These are phyloP conservation scores for Sericinus montela DNA, from an alignment of 2,888 invertebrate species.

Conservation along the genomic window DNA sequence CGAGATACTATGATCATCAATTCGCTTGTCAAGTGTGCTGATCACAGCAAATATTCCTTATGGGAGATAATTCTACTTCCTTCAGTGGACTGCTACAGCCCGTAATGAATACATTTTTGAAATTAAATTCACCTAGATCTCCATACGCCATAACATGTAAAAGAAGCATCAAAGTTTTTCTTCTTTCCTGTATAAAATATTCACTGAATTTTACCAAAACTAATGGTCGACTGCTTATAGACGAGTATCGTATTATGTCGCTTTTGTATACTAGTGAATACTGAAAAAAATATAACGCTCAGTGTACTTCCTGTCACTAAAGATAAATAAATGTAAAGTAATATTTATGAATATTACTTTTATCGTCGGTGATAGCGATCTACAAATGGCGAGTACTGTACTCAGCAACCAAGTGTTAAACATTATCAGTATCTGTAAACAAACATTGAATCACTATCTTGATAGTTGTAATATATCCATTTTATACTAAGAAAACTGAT, in stretches of 20 bases:
- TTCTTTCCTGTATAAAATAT: conserved; percentile 37
- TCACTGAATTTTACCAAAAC: conserved; percentile 44
- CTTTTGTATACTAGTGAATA: conserved; percentile 32
- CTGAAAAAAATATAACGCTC: conserved; percentile 30
- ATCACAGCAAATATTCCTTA: no score
- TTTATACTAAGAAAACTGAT: no score
- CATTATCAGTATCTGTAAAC: conserved; percentile 49
- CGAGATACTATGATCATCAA: no score
- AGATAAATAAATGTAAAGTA: not conserved
- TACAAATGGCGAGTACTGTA: conserved; percentile 46
- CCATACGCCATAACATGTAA: conserved; percentile 35
- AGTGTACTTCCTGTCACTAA: not conserved
- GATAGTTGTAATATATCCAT: not conserved
- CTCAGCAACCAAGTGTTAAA: conserved; percentile 45
- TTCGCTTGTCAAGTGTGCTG: no score
- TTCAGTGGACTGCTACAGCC: no score
- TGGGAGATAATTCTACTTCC: no score
- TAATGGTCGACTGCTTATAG: conserved; percentile 41
- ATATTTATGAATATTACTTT: conserved; percentile 32
- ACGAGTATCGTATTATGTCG: conserved; percentile 41
- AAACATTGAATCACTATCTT: not conserved
- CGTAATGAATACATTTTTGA: no score
- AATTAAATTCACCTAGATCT: conserved; percentile 32
- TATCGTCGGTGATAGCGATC: conserved; percentile 47
- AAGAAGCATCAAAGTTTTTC: conserved; percentile 36